Conservation (phyloP, 2,797 vertebrate genomes). For the Falco berigora region DNA sequence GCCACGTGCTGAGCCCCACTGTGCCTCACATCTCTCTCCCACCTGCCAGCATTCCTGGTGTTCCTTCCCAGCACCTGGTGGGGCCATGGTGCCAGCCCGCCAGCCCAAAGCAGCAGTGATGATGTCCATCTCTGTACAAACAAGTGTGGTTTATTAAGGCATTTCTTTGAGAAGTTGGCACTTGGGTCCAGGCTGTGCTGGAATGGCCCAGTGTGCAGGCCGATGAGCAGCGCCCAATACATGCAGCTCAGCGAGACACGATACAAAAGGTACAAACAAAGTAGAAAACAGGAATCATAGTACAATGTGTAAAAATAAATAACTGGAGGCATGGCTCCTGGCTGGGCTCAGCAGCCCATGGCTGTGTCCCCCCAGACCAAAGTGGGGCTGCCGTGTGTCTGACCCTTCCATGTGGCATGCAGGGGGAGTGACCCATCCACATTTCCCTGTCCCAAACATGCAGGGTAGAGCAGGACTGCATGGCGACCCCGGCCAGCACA, state of each 20-base stretch:
- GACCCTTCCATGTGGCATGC: not conserved
- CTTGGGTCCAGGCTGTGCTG: constrained; percentile 48
- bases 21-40: not conserved
- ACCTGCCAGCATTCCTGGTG: not conserved
- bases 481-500: not conserved
- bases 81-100: not conserved
- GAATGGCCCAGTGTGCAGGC: not conserved
- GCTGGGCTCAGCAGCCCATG: not conserved
- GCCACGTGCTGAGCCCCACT: accelerated
- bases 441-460: not conserved
- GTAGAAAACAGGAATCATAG: constrained; percentile 44
- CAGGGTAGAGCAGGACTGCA: not conserved
- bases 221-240: not conserved
- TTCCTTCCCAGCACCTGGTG: not conserved
- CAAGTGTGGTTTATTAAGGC: constrained; percentile 65
- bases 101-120: not conserved
- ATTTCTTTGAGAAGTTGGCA: constrained; percentile 57
- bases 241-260: constrained; percentile 50
- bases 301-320: constrained; percentile 65
- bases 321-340: not conserved
- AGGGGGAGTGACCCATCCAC: not conserved
- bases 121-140: constrained; percentile 13
- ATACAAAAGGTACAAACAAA: constrained; percentile 63
- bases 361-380: not conserved
- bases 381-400: not conserved